These are phyloP conservation scores for Mamestra brassicae DNA, from an alignment of 2,888 invertebrate species.

Conservation along the genomic window DNA sequence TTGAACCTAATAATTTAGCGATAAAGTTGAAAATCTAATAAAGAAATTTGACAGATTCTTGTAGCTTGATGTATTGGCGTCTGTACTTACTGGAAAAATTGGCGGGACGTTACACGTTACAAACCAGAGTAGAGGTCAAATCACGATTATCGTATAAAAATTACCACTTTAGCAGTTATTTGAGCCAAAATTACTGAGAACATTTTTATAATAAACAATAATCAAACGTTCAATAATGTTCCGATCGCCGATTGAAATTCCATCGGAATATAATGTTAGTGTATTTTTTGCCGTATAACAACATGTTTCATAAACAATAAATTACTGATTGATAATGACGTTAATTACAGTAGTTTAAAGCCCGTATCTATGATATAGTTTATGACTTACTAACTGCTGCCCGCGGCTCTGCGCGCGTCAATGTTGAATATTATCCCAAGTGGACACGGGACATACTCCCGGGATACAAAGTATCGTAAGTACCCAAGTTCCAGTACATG, in stretches of 20 bases:
- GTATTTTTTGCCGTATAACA: slow-evolving; percentile 10
- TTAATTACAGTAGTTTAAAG: slow-evolving; percentile 5
- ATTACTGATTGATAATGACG: slow-evolving; percentile 8
- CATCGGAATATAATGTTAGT: background rate
- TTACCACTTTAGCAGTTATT: background rate
- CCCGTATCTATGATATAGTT: background rate
- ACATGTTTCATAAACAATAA: slow-evolving; percentile 15
- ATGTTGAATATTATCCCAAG: too few species aligned
- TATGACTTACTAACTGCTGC: background rate
- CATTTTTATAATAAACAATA: slow-evolving; percentile 15
- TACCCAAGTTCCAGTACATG: too few species aligned
- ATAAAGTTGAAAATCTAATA: too few species aligned
- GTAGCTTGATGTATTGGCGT: too few species aligned
- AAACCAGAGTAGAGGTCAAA: slow-evolving; percentile 11
- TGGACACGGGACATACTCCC: too few species aligned
- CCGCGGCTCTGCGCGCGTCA: too few species aligned
- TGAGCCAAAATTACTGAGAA: slow-evolving; percentile 1
- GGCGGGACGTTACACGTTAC: background rate
- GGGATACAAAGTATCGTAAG: too few species aligned
- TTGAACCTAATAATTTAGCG: too few species aligned
- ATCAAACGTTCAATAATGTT: background rate
- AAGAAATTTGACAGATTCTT: too few species aligned
- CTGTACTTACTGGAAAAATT: too few species aligned
- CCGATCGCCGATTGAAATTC: slow-evolving; percentile 2
- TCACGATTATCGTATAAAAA: slow-evolving; percentile 30